Base-by-base conservation (phyloP, 2,797 vertebrate genomes). In the Etheostoma nigrum region DNA sequence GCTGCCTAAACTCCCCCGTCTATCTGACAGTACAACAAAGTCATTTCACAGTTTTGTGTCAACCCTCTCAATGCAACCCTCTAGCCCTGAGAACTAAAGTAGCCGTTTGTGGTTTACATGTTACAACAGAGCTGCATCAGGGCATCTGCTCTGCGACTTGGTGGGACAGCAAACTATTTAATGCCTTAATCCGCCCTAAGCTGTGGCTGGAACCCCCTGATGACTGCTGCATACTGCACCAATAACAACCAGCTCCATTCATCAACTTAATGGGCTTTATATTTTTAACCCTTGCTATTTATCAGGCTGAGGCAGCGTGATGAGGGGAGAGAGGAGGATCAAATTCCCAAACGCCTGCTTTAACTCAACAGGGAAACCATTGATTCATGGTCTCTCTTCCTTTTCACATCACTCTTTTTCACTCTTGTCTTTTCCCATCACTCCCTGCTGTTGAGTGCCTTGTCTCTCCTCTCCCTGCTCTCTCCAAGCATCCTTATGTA, bases 251-350 rank as follows among this genome's bases (percentile, higher is more conserved):
- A 14, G 76, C 86, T 68, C 89, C 93, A 94, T 96, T 94, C 88
- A 95, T 96, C 95, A 95, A 81, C 75, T 90, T 95, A 95, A 96
- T 95, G 95, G 91, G 86, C 86, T 89, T 91, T 94, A 92, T 95
- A 96, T 95, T 95, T 95, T 95, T 95, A 96, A 95, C 94, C 94
- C 93, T 93, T 95, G 86, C 93, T 88, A 95, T 95, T 94, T 92
- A 94, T 95, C 95, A 95, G 91, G 71, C 86, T 77, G 86, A 84
- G 88, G 84, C 87, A 88, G 82, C 45, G 62, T 76, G 88, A 89
- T 89, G 89, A 89, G 78, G 82, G 63, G 84, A 81, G 78, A 83
- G 76, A 79, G 78, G 63, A 72, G 86, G 79, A 90, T 88, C 86
- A 85, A 87, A 90, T 91, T 91, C 91, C 92, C 91, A 44, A 81